Percentiles rank a stretch among this genome's conserved stretches.
phyloP scores from a whole-genome alignment of 1,140 invertebrate species.

The Papilio polyxenes region DNA sequence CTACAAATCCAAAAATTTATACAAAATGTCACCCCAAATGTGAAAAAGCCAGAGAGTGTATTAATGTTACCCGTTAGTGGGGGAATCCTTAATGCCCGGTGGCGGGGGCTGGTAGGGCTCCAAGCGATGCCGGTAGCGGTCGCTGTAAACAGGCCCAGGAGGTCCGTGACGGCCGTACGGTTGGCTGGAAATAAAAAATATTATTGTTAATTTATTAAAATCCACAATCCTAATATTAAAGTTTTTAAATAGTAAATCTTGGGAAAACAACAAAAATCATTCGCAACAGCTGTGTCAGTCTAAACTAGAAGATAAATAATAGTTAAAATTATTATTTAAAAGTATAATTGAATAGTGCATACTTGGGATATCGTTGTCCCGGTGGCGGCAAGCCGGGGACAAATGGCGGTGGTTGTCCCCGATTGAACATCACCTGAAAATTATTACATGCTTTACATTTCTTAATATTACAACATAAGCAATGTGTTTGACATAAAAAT shows the following conservation, averaged over 20 bases:
- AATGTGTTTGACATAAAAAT: no score
- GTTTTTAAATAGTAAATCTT: no score
- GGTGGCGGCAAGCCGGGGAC: slow-evolving; percentile 54
- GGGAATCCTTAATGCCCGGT: slow-evolving; percentile 75
- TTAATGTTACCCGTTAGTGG: slow-evolving; percentile 60
- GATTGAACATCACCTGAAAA: slow-evolving; percentile 58
- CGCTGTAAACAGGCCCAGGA: slow-evolving; percentile 46
- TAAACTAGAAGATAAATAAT: no score
- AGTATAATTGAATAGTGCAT: not conserved
- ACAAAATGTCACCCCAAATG: not conserved
- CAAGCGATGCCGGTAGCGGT: slow-evolving; percentile 55
- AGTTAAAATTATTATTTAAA: not conserved
- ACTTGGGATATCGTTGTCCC: slow-evolving; percentile 45
- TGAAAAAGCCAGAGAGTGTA: slow-evolving; percentile 21
- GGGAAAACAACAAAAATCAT: no score
- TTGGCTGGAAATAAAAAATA: slow-evolving; percentile 48
- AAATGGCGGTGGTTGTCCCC: slow-evolving; percentile 55
- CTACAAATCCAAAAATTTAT: not conserved
- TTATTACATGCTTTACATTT: not conserved
- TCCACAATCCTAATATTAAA: not conserved
- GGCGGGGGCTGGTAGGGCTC: slow-evolving; percentile 75
- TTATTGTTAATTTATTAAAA: slow-evolving; percentile 23
- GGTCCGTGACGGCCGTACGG: slow-evolving; percentile 48
- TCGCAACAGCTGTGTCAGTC: not conserved
- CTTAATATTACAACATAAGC: not conserved